phyloP scores from a whole-genome alignment of 2,113 vertebrate genomes.

The Athene cunicularia region DNA sequence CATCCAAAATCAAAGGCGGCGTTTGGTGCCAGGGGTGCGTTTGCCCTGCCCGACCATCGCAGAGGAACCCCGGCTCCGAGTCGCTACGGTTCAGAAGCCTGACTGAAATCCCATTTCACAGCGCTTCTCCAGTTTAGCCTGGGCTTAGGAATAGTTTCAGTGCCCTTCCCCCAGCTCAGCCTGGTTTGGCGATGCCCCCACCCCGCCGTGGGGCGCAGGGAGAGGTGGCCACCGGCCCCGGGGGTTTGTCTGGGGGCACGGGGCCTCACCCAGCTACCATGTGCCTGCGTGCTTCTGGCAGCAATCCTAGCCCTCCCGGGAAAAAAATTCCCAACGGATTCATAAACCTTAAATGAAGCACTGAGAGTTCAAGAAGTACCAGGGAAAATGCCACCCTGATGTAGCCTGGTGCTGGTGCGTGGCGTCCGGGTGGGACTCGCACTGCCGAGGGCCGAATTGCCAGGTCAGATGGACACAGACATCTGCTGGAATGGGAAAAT shows the following conservation, averaged over 20 bases:
- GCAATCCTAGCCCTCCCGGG: neutral
- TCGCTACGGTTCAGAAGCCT: neutral
- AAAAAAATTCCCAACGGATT: neutral
- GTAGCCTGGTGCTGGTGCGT: rapidly evolving
- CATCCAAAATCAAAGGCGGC: rapidly evolving
- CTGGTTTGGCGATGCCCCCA: neutral
- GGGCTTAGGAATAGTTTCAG: no score
- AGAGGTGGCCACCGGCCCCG: rapidly evolving
- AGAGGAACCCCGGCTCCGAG: rapidly evolving
- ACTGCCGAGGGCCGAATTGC: neutral
- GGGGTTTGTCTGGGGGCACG: rapidly evolving
- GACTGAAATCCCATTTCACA: neutral
- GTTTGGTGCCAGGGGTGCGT: neutral
- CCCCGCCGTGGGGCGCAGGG: neutral
- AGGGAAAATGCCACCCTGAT: neutral
- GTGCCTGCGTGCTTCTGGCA: neutral
- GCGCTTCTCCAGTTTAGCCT: neutral
- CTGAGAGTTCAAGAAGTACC: neutral
- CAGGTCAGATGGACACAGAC: neutral
- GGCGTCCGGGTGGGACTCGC: rapidly evolving
- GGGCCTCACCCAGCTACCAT: rapidly evolving
- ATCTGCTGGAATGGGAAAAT: neutral
- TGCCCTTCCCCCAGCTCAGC: neutral
- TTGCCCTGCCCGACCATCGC: rapidly evolving
- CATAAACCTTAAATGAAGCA: neutral